These are phyloP conservation scores for Hirtodrosophila trivittata DNA, from an alignment of 2,888 invertebrate genomes.

Conservation along the genomic window DNA sequence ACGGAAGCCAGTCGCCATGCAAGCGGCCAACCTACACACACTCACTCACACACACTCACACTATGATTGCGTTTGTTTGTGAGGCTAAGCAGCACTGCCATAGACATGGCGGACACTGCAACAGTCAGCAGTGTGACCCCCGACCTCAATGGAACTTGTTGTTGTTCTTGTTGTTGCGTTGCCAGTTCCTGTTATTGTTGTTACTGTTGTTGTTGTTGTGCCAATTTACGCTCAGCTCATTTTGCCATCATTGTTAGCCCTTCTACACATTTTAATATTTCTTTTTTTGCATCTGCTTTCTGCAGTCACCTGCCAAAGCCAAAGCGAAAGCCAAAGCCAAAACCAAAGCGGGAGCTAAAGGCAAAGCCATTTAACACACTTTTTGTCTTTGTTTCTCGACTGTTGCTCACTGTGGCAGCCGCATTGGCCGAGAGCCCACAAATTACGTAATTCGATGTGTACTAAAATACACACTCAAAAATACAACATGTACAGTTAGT, in stretches of 20 bases:
- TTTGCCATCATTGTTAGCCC: conserved; percentile 60
- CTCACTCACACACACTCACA: conserved; percentile 16
- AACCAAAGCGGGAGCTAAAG: background rate
- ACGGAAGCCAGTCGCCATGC: conserved; percentile 78
- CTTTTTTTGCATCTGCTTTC: conserved; percentile 17
- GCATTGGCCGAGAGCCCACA: conserved; percentile 39
- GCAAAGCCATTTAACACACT: conserved; percentile 31
- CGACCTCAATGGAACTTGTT: conserved; percentile 17
- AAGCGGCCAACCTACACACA: conserved; percentile 50
- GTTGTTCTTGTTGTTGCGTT: conserved; percentile 1
- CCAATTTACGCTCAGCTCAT: conserved; percentile 61
- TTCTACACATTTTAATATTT: conserved; percentile 46
- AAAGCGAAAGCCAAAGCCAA: background rate
- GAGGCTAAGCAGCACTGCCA: conserved; percentile 68
- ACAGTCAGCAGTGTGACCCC: conserved; percentile 44
- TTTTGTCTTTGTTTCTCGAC: conserved; percentile 20
- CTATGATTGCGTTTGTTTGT: conserved; percentile 65
- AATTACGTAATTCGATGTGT: conserved; percentile 59
- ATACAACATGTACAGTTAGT: too few relatives aligned
- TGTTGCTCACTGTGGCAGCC: conserved; percentile 30
- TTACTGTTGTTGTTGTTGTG: conserved; percentile 28
- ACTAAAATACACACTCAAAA: conserved; percentile 6
- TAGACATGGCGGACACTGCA: conserved; percentile 50
- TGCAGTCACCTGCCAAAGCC: conserved; percentile 32
- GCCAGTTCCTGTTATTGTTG: conserved; percentile 15